phyloP scores from a whole-genome alignment of 2,888 invertebrate genomes.

The Nephrotoma appendiculata region DNA sequence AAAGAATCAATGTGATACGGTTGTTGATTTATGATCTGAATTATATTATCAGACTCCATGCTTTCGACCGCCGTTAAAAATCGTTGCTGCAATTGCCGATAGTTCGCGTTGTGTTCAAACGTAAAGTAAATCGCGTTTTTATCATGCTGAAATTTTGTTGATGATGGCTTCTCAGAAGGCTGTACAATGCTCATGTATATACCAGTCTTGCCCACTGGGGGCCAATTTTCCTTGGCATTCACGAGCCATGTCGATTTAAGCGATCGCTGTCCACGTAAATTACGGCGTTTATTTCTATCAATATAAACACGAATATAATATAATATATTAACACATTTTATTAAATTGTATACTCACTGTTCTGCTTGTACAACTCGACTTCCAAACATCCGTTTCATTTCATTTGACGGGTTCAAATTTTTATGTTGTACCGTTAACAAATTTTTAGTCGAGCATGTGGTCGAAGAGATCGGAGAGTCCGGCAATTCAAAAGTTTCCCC shows the following conservation, averaged over 20 bases:
- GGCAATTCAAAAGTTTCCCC: conserved; percentile 35
- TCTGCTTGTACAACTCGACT: conserved; percentile 43
- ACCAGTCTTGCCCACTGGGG: conserved; percentile 51
- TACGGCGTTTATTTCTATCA: conserved; percentile 42
- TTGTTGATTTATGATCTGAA: conserved; percentile 55
- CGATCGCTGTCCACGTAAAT: conserved; percentile 33
- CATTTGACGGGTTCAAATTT: conserved; percentile 64
- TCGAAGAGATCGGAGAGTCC: conserved; percentile 17
- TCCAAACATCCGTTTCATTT: conserved; percentile 68
- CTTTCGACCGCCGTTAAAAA: conserved; percentile 68
- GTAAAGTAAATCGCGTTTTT: conserved; percentile 42
- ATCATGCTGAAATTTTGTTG: conserved; percentile 22
- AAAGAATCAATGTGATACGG: conserved; percentile 70
- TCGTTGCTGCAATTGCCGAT: conserved; percentile 56
- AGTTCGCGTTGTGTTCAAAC: conserved; percentile 59
- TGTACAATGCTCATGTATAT: conserved; percentile 53
- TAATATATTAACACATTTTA: background rate
- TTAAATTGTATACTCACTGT: conserved; percentile 16
- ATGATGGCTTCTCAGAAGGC: conserved; percentile 17
- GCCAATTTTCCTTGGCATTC: conserved; percentile 57
- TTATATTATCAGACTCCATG: conserved; percentile 61
- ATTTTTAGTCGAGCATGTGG: conserved; percentile 25
- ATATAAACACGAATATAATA: conserved; percentile 12
- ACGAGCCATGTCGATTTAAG: conserved; percentile 52
- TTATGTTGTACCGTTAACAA: conserved; percentile 51